These are phyloP conservation scores for Formica exsecta DNA, from an alignment of 1,140 invertebrate species.

Conservation along the genomic window DNA sequence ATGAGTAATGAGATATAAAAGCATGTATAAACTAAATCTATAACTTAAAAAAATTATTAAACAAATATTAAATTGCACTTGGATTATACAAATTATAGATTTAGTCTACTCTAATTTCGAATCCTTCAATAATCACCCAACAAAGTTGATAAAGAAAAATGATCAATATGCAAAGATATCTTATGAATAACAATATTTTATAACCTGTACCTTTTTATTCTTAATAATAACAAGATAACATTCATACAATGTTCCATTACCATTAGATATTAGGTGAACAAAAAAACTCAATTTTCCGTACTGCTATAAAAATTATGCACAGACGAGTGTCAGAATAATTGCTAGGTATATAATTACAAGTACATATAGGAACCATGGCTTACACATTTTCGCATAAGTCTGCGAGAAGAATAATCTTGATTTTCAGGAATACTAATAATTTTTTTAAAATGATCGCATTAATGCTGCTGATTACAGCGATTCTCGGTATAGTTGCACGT, in stretches of 20 bases:
- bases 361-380: conserved; percentile 5
- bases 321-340: conserved; percentile 46
- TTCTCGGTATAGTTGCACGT: conserved; percentile 25
- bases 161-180: background rate
- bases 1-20: background rate
- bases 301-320: conserved; percentile 43
- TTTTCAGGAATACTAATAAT: background rate
- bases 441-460: conserved; percentile 1
- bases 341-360: background rate
- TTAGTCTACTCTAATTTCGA: background rate
- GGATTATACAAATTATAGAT: background rate
- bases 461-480: background rate
- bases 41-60: conserved; percentile 3
- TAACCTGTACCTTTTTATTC: background rate
- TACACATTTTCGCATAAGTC: background rate
- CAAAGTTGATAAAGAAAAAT: background rate
- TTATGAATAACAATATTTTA: background rate
- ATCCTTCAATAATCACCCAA: background rate
- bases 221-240: background rate
- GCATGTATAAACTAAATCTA: background rate
- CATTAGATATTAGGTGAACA: background rate
- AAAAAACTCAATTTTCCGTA: conserved; percentile 1
- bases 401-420: conserved; percentile 1
- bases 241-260: conserved; percentile 5
- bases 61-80: background rate